Percentiles rank a stretch among this genome's conserved stretches.
phyloP scores from a whole-genome alignment of 2,888 invertebrate species.

The Cyclophora punctaria region DNA sequence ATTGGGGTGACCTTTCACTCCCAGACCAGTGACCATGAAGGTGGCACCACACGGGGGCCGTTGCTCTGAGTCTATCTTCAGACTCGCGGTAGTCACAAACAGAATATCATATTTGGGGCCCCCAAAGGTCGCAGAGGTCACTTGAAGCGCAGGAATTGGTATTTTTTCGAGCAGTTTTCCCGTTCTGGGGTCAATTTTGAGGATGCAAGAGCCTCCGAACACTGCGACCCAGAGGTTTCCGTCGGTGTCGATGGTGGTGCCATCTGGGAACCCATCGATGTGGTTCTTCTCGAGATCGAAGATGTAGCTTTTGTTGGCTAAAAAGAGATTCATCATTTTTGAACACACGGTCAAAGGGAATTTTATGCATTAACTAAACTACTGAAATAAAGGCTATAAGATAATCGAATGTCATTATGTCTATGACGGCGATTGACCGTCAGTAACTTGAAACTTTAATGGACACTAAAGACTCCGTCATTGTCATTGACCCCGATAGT shows the following conservation, averaged over 20 bases:
- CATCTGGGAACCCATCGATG: slow-evolving; percentile 75
- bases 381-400: too few species aligned
- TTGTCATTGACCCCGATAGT: too few species aligned
- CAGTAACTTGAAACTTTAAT: too few species aligned
- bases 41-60: slow-evolving; percentile 74
- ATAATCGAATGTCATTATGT: too few species aligned
- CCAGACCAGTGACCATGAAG: slow-evolving; percentile 77
- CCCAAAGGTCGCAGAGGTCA: slow-evolving; percentile 84
- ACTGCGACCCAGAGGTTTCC: slow-evolving; percentile 86
- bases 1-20: slow-evolving; percentile 70
- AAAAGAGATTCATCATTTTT: slow-evolving; percentile 25
- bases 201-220: slow-evolving; percentile 76
- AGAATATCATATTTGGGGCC: slow-evolving; percentile 80
- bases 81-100: slow-evolving; percentile 77
- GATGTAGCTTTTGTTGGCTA: slow-evolving; percentile 76
- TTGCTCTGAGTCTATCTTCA: slow-evolving; percentile 45
- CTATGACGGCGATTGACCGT: too few species aligned
- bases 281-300: slow-evolving; percentile 73
- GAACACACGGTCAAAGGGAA: too few species aligned
- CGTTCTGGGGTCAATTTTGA: slow-evolving; percentile 70
- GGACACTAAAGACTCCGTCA: too few species aligned
- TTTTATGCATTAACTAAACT: too few species aligned
- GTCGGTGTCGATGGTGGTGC: slow-evolving; percentile 84
- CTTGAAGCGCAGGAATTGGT: slow-evolving; percentile 73
- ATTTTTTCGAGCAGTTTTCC: slow-evolving; percentile 75